phyloP scores from a whole-genome alignment of 1,140 invertebrate species.

The Achatina immaculata region DNA sequence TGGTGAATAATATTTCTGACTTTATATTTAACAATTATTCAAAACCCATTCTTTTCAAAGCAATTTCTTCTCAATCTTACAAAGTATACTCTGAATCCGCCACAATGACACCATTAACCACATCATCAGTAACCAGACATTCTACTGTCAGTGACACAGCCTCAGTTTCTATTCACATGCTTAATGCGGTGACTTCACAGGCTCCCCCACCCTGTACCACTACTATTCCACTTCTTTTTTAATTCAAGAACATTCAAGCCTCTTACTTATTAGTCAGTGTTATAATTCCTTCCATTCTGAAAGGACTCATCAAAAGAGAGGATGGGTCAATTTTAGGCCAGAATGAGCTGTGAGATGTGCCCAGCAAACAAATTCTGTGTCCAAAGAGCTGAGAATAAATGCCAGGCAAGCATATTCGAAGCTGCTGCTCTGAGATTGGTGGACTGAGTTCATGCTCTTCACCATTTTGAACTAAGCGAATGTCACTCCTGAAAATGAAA shows the following conservation, averaged over 20 bases:
- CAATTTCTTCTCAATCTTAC: no score
- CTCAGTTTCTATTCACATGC: no score
- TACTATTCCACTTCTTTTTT: no score
- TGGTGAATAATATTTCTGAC: no score
- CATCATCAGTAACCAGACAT: no score
- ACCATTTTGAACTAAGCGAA: not conserved
- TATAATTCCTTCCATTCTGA: constrained; percentile 1
- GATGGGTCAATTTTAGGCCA: not conserved
- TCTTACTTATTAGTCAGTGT: not conserved
- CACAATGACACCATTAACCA: no score
- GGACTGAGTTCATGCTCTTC: not conserved
- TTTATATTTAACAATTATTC: no score
- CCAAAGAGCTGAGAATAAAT: not conserved
- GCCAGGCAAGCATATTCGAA: not conserved
- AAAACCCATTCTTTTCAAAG: no score
- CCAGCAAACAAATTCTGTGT: not conserved
- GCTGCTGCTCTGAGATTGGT: not conserved
- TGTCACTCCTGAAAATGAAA: constrained; percentile 1
- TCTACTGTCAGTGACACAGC: no score
- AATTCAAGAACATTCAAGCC: not conserved
- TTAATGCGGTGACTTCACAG: no score
- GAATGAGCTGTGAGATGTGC: not conserved
- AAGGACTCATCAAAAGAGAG: not conserved
- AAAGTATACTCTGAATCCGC: no score
- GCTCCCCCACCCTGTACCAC: no score